Conservation (phyloP, 2,888 invertebrate genomes). For the Diarsia brunnea region DNA sequence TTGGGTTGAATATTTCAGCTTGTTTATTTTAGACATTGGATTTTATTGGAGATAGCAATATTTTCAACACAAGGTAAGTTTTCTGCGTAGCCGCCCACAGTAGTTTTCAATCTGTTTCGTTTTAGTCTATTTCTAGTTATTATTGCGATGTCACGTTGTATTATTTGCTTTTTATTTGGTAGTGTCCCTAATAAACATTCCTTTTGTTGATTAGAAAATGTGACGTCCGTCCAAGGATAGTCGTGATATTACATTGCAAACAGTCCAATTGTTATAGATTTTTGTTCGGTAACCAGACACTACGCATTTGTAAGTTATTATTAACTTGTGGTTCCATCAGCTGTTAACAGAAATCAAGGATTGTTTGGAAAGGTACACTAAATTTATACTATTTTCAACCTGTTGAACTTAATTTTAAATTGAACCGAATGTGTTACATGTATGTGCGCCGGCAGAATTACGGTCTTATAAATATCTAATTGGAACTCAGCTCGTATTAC, state of each 20-base stretch:
- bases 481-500: neutral
- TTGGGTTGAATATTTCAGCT: conserved; percentile 62
- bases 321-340: conserved; percentile 79
- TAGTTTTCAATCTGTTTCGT: conserved; percentile 81
- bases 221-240: conserved; percentile 62
- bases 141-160: conserved; percentile 59
- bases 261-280: conserved; percentile 72
- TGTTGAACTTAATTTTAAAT: conserved; percentile 26
- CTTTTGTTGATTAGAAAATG: conserved; percentile 49
- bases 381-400: conserved; percentile 11
- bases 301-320: conserved; percentile 85
- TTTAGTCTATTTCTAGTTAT: conserved; percentile 76
- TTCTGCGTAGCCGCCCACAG: conserved; percentile 83
- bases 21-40: conserved; percentile 49
- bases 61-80: conserved; percentile 80
- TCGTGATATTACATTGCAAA: conserved; percentile 69
- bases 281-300: conserved; percentile 84
- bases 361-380: conserved; percentile 19
- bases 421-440: neutral
- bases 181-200: conserved; percentile 52
- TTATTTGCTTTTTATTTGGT: conserved; percentile 46
- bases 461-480: conserved; percentile 13
- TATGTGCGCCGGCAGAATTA: conserved; percentile 33
- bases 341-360: conserved; percentile 56
- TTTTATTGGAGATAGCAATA: conserved; percentile 56